phyloP scores from a whole-genome alignment of 1,140 invertebrate species.

The Lordiphosa clarofinis region DNA sequence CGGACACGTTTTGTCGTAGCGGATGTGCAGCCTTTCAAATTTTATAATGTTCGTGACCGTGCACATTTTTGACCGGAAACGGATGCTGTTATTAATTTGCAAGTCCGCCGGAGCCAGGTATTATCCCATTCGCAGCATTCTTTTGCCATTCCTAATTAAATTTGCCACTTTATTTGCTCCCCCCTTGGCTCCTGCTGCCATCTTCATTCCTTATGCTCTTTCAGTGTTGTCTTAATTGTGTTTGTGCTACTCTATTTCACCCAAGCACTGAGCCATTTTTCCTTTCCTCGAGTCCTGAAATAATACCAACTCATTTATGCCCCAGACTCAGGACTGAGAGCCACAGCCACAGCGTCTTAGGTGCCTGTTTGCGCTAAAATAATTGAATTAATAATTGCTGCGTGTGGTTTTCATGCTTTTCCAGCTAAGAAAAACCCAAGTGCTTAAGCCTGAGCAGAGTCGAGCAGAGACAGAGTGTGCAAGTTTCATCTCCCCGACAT shows the following conservation, averaged over 20 bases:
- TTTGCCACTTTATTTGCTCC: conserved; percentile 70
- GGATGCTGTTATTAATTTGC: conserved; percentile 74
- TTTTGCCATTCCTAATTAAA: conserved; percentile 59
- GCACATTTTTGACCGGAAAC: conserved; percentile 63
- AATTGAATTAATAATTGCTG: conserved; percentile 80
- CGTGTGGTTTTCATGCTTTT: conserved; percentile 79
- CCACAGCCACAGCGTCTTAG: conserved; percentile 39
- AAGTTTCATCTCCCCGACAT: conserved; percentile 61
- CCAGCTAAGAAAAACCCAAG: conserved; percentile 67
- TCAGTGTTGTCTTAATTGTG: conserved; percentile 60
- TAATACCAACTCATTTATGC: conserved; percentile 63
- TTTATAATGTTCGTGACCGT: conserved; percentile 31
- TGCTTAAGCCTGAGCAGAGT: conserved; percentile 34
- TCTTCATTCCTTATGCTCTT: conserved; percentile 31
- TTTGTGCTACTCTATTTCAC: conserved; percentile 76
- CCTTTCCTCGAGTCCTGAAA: conserved; percentile 27
- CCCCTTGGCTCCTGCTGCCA: conserved; percentile 11
- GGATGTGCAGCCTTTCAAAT: conserved; percentile 25
- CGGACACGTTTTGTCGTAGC: conserved; percentile 63
- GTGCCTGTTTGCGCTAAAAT: conserved; percentile 76
- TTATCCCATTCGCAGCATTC: conserved; percentile 2
- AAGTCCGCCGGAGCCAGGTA: conserved; percentile 56
- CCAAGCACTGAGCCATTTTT: conserved; percentile 33
- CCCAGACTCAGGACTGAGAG: conserved; percentile 20
- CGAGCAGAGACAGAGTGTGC: conserved; percentile 53